Base-by-base conservation (phyloP, 2,113 vertebrate species). In the Lanius collurio region DNA sequence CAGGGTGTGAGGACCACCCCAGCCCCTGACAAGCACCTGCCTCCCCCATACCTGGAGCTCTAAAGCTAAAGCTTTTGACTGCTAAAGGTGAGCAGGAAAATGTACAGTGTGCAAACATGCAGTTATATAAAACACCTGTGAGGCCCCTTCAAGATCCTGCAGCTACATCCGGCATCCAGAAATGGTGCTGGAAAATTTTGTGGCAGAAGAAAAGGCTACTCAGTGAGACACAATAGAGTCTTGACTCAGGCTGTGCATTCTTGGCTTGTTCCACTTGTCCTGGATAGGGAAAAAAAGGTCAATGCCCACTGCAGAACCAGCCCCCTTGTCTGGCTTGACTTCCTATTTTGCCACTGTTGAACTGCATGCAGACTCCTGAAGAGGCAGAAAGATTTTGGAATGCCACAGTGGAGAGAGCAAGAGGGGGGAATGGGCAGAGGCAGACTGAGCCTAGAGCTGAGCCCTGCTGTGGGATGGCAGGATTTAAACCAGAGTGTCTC, bases 21-120 rank as follows among this genome's bases (percentile, higher is more conserved):
- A 49, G 33, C 10, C 26, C 30, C 41, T 39, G 47, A n/a, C 0
- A 6, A 67, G 26, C 30, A 27, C 13, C 46, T 75, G 7, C 23
- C 26, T 83, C 10, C 35, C 4, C 15, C 14, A 4, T n/a, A 33
- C 28, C 5, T 31, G 30, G 39, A 75, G 42, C 63, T 52, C 31
- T 86, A 52, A 68, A 68, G 31, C 31, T 30, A 49, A 37, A 69
- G 46, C 46, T 68, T 50, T 8, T 75, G 67, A 14, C 56, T 22
- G 46, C 67, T 75, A 14, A 46, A 68, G 56, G 42, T 75, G 60
- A 90, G 60, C 47, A 50, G 50, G 42, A 22, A 50, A 27, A 10
- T 1, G 13, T 35, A n/a, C 1, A 0, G 19, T 41, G 19, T 63
- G 55, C 56, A 57, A 57, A 35, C 14, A 6, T 21, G 27, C 30